Evolutionary conservation across 64 coral and sea anemone species (phyloP).

Genomic region (Montipora cactus): DNA sequence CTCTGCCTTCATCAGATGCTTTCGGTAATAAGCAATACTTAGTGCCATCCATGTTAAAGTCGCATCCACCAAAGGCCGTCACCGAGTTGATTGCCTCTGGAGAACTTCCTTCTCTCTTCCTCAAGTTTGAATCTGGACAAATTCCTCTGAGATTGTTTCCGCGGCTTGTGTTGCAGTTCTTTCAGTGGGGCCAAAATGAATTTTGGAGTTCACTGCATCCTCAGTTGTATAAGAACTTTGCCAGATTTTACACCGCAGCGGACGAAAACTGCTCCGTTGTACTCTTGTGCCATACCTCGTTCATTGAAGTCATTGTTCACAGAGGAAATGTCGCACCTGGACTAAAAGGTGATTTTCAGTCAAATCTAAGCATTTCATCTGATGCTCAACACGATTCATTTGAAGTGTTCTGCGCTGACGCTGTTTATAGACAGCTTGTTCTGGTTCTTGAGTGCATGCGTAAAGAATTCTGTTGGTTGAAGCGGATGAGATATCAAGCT

Average conservation of each 20-base stretch:
- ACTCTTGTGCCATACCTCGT: background rate
- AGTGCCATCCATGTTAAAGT: constrained; percentile 27
- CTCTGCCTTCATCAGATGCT: background rate
- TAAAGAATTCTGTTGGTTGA: background rate
- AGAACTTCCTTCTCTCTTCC: background rate
- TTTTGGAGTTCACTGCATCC: background rate
- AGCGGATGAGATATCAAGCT: constrained; percentile 11
- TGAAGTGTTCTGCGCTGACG: background rate
- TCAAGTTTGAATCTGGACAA: background rate
- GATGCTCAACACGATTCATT: background rate
- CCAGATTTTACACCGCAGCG: background rate
- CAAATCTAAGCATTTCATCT: no score
- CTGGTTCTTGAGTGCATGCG: background rate
- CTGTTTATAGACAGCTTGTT: background rate
- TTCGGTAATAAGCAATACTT: background rate
- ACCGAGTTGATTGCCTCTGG: background rate
- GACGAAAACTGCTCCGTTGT: background rate
- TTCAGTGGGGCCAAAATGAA: background rate
- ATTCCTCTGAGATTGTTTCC: constrained; percentile 31
- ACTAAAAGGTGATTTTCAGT: no score
- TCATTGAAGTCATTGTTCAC: background rate
- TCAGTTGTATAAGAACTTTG: background rate
- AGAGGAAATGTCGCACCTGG: background rate
- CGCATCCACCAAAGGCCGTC: background rate
- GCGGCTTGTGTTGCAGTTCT: constrained; percentile 20